phyloP scores from a whole-genome alignment of 2,113 vertebrate genomes.

The Malurus cyaneus region DNA sequence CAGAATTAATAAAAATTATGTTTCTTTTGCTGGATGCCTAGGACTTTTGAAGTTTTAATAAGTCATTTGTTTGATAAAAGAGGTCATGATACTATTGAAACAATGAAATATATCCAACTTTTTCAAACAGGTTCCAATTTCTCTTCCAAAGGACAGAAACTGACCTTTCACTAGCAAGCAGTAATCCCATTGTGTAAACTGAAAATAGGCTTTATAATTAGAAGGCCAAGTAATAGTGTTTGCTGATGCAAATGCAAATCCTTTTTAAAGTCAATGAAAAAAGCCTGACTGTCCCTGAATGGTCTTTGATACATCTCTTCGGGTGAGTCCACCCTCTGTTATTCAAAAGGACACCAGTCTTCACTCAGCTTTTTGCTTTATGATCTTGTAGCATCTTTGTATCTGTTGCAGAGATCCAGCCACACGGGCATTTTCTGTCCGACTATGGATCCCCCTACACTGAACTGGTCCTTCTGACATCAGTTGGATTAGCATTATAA shows the following conservation, averaged over 20 bases:
- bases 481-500: not conserved
- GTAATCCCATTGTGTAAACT: not conserved
- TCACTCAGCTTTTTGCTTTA: not conserved
- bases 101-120: not conserved
- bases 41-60: not conserved
- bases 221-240: not conserved
- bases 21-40: not conserved
- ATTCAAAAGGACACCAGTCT: not conserved
- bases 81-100: not conserved
- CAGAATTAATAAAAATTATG: not conserved
- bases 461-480: not conserved
- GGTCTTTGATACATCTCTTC: not conserved
- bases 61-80: not conserved
- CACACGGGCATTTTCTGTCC: fast-evolving
- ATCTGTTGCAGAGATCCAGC: not conserved
- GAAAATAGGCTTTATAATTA: not conserved
- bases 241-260: slow-evolving; percentile 19
- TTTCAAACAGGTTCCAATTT: not conserved
- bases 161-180: not conserved
- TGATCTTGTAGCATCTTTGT: not conserved
- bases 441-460: not conserved
- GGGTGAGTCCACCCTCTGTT: not conserved
- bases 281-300: not conserved
- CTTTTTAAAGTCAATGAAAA: not conserved
- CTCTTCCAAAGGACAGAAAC: not conserved